Percentiles rank a stretch among this genome's conserved stretches.
phyloP scores from a whole-genome alignment of 2,797 vertebrate species.

The Petrocephalus sullivani region DNA sequence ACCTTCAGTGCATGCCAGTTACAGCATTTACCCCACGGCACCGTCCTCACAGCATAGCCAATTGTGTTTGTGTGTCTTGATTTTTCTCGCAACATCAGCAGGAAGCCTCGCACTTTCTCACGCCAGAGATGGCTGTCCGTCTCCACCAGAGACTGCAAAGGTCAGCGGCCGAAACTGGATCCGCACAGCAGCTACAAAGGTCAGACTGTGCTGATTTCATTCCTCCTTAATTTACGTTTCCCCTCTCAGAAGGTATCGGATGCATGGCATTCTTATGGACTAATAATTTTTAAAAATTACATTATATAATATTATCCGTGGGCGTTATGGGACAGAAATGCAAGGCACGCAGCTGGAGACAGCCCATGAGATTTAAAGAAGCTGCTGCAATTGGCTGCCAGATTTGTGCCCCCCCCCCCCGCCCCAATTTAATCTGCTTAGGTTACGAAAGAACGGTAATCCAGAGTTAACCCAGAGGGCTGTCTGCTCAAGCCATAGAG shows the following conservation, averaged over 20 bases:
- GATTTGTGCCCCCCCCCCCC: not conserved
- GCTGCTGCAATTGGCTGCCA: too few species aligned
- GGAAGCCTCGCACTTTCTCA: not conserved
- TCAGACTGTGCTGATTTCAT: not conserved
- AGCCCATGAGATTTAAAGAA: not conserved
- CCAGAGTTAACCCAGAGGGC: slow-evolving; percentile 43
- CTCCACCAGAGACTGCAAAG: not conserved
- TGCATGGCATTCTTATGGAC: not conserved
- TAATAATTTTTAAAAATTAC: not conserved
- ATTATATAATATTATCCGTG: not conserved
- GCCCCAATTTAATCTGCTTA: slow-evolving; percentile 39
- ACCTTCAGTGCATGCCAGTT: not conserved
- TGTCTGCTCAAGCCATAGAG: not conserved
- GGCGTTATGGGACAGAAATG: not conserved
- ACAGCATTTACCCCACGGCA: not conserved
- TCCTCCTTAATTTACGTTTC: not conserved
- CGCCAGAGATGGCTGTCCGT: not conserved
- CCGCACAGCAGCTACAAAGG: not conserved
- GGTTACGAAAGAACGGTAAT: slow-evolving; percentile 42
- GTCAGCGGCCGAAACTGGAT: not conserved
- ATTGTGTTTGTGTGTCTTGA: not conserved
- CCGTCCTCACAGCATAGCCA: not conserved
- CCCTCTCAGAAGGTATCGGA: not conserved
- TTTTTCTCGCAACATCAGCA: not conserved
- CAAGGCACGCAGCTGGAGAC: not conserved